Base-by-base conservation (phyloP, 92 coral and sea anemone species). In the Palythoa grandiflora region DNA sequence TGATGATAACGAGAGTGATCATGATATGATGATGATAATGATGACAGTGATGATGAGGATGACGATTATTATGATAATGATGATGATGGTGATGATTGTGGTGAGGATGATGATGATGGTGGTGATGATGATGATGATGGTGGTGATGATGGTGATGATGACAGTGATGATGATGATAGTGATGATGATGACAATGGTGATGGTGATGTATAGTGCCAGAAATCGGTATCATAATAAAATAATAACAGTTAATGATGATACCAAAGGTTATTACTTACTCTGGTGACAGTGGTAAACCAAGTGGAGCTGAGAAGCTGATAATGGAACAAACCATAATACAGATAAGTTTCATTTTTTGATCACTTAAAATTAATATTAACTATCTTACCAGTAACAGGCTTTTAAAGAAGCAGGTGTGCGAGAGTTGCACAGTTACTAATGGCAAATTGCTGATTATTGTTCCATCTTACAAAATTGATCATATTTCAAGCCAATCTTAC, bases 251-350 rank as follows among this genome's bases (percentile, higher is more conserved):
- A 63, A n/a, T 54, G 65, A 15, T 10, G 75, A 72, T 10, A 36
- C 3, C 5, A 44, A 39, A 37, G 80, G 7, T 39, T 35, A 59
- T 8, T 40, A 73, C 81, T 80, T 36, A 89, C 47, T 61, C 44
- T 61, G 73, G 53, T 71, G 68, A 88, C 91, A 84, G 77, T 9
- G 92, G 85, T n/a, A 90, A 87, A 71, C 84, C 84, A 59, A 89
- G 85, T n/a, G 95, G 94, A 75, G 89, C 90, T 47, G 94, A 71
- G 79, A 94, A 93, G 72, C 98, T 94, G 79, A 9, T 38, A 87
- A 63, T 40, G 12, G 65, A 38, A 38, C 14, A 38, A 36, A 68
- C 9, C 6, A 75, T 8, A 70, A 21, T 9, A 17, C 28, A 28
- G 28, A 28, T 28, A 28, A 28, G 28, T 28, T 28, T 28, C 0